Conservation (phyloP, 2,888 invertebrate species). For the Anagyrus pseudococci region DNA sequence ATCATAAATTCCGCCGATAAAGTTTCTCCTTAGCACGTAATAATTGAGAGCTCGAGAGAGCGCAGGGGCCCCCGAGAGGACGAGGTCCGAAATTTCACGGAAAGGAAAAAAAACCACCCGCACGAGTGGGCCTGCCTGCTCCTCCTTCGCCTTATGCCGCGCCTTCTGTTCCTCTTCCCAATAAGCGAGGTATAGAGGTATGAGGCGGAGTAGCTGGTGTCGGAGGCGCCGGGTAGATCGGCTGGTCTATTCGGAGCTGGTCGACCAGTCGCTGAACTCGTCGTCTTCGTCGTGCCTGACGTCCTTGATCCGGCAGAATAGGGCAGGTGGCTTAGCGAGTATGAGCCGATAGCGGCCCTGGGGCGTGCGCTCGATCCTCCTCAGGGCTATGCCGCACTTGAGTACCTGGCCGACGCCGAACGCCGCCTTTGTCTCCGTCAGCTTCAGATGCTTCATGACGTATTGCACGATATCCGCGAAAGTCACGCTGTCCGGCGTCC, state of each 20-base stretch:
- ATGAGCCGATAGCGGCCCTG: conserved; percentile 47
- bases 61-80: too few relatives aligned
- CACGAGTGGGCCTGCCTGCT: too few relatives aligned
- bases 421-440: conserved; percentile 47
- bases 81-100: too few relatives aligned
- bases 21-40: too few relatives aligned
- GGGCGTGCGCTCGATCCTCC: conserved; percentile 49
- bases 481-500: conserved; percentile 33
- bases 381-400: conserved; percentile 48
- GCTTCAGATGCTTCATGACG: conserved; percentile 49
- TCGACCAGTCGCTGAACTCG: background rate
- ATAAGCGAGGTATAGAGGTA: too few relatives aligned
- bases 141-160: too few relatives aligned
- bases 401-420: conserved; percentile 50
- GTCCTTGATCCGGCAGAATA: conserved; percentile 43
- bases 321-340: conserved; percentile 31
- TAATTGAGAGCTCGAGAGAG: too few relatives aligned
- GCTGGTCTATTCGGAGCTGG: conserved; percentile 9
- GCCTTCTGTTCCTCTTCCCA: too few relatives aligned
- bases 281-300: conserved; percentile 47
- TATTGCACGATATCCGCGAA: conserved; percentile 52
- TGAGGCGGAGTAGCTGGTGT: background rate
- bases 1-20: too few relatives aligned
- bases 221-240: background rate
- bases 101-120: too few relatives aligned